Evolutionary conservation across 2,888 invertebrate species (phyloP).

Genomic region (Proisotoma minuta): DNA sequence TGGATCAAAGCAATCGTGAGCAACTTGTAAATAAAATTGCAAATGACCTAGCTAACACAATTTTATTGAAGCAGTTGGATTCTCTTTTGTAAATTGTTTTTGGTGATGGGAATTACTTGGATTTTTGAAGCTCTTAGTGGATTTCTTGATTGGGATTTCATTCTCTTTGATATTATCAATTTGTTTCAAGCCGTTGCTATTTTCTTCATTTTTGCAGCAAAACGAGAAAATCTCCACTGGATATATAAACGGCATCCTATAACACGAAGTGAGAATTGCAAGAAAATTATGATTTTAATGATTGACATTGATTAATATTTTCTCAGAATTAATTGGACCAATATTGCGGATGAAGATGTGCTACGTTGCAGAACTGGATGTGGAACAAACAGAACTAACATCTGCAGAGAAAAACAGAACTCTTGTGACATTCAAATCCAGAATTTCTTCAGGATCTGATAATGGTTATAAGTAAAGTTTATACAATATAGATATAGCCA

Average conservation of each 20-base stretch:
- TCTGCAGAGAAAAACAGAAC: conserved; percentile 10
- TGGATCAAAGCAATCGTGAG: conserved; percentile 17
- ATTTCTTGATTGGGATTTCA: conserved; percentile 18
- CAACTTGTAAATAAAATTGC: conserved; percentile 26
- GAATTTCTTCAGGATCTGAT: conserved; percentile 3
- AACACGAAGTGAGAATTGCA: conserved; percentile 10
- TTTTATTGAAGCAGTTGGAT: conserved; percentile 16
- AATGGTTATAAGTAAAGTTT: neutral
- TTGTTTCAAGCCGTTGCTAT: conserved; percentile 30
- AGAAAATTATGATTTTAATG: too few relatives aligned
- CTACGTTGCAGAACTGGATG: conserved; percentile 14
- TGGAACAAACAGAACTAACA: conserved; percentile 28
- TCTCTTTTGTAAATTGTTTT: conserved; percentile 32
- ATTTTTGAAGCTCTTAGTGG: conserved; percentile 25
- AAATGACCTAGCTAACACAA: neutral
- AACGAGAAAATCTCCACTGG: conserved; percentile 22
- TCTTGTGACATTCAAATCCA: neutral
- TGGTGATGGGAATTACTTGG: conserved; percentile 37
- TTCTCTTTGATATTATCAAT: conserved; percentile 31
- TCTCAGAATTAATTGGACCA: conserved; percentile 22
- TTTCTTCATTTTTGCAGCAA: conserved; percentile 33
- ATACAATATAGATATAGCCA: too few relatives aligned
- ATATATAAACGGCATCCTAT: conserved; percentile 19
- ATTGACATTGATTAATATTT: too few relatives aligned
- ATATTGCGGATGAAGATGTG: conserved; percentile 23